Evolutionary conservation across 2,888 invertebrate species (phyloP).

Genomic region (Ditula angustiorana): DNA sequence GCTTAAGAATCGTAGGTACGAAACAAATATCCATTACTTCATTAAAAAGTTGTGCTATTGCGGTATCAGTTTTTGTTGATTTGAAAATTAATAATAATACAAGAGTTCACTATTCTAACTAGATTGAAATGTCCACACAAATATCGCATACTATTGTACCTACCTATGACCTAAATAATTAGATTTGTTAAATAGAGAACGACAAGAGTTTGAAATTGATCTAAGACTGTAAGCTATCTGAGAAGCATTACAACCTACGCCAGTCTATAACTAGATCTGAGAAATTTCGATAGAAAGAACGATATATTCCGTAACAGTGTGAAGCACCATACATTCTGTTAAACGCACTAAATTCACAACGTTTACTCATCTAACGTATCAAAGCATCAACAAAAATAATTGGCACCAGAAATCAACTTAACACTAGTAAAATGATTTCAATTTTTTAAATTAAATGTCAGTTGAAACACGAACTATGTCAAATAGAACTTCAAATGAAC

Average conservation of each 20-base stretch:
- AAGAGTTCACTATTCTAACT: slow-evolving; percentile 19
- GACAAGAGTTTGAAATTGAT: slow-evolving; percentile 45
- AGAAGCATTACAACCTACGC: slow-evolving; percentile 42
- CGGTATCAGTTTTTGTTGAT: not conserved
- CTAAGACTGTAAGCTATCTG: slow-evolving; percentile 53
- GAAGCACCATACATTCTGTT: slow-evolving; percentile 80
- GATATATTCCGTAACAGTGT: slow-evolving; percentile 51
- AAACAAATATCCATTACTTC: not conserved
- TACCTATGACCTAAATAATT: slow-evolving; percentile 40
- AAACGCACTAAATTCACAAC: slow-evolving; percentile 72
- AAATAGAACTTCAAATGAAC: slow-evolving; percentile 77
- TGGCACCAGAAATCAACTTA: slow-evolving; percentile 74
- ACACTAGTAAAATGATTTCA: slow-evolving; percentile 22
- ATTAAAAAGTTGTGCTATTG: not conserved
- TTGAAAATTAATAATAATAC: not conserved
- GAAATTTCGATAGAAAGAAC: slow-evolving; percentile 41
- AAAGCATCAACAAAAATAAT: slow-evolving; percentile 78
- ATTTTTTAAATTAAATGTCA: slow-evolving; percentile 38
- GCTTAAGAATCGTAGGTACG: not conserved
- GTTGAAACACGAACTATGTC: not conserved
- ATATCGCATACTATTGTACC: slow-evolving; percentile 23
- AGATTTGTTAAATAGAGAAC: slow-evolving; percentile 44
- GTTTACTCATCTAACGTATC: slow-evolving; percentile 70
- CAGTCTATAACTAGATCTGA: slow-evolving; percentile 41
- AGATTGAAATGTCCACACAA: slow-evolving; percentile 10